Percentiles rank a stretch among this genome's conserved stretches.
These are phyloP conservation scores for Istiophorus platypterus DNA, from an alignment of 2,113 vertebrate species.

Conservation along the genomic window DNA sequence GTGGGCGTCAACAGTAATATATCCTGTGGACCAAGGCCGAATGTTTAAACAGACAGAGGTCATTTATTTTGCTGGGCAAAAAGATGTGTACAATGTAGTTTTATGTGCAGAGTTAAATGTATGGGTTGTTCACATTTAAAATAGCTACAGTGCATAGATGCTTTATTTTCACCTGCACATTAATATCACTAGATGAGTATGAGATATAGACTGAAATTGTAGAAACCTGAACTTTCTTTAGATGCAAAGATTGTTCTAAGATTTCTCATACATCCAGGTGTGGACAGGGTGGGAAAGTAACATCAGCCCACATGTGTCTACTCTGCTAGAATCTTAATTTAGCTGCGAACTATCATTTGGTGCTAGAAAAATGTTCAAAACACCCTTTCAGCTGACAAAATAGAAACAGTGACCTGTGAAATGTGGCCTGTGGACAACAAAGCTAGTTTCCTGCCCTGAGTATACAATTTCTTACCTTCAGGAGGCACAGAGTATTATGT, in stretches of 20 bases:
- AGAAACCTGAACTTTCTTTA: constrained; percentile 38
- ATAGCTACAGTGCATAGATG: constrained; percentile 51
- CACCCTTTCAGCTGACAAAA: constrained; percentile 22
- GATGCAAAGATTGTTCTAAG: constrained; percentile 40
- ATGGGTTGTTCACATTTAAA: constrained; percentile 52
- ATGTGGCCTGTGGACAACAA: background rate
- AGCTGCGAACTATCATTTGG: constrained; percentile 37
- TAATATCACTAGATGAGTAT: constrained; percentile 40
- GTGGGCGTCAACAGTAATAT: constrained; percentile 25
- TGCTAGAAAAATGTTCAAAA: constrained; percentile 37
- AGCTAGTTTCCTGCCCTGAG: constrained; percentile 32
- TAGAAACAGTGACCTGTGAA: background rate
- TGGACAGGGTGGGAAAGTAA: constrained; percentile 16
- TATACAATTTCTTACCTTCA: background rate
- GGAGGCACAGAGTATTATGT: background rate
- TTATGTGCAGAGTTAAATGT: constrained; percentile 33
- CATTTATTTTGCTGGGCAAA: background rate
- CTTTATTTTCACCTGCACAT: constrained; percentile 59
- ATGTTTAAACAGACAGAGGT: constrained; percentile 4
- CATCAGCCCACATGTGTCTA: constrained; percentile 16
- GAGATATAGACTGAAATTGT: constrained; percentile 23
- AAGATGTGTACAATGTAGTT: background rate
- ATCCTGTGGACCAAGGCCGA: constrained; percentile 38
- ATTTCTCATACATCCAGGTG: constrained; percentile 25
- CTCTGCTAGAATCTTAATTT: constrained; percentile 21